These are phyloP conservation scores for Xenopus tropicalis DNA, from an alignment of 2,113 vertebrate species.

Conservation along the genomic window DNA sequence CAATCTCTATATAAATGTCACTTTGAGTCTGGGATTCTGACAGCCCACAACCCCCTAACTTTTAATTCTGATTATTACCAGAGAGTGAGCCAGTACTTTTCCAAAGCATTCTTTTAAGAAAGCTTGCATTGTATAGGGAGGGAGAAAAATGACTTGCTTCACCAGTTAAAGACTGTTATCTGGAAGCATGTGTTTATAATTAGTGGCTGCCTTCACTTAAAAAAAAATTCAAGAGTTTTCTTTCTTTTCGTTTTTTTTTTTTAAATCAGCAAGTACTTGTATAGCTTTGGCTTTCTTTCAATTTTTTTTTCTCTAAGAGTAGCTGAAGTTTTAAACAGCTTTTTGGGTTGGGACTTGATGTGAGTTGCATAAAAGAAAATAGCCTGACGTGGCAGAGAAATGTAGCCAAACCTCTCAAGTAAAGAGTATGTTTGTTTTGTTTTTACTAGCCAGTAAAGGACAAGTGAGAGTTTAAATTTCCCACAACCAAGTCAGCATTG, in stretches of 20 bases:
- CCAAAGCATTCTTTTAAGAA: conserved; percentile 54
- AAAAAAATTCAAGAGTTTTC: conserved; percentile 58
- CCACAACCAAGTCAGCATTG: conserved; percentile 54
- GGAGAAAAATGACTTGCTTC: conserved; percentile 51
- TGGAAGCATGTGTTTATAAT: conserved; percentile 72
- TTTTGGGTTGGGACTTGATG: conserved; percentile 8
- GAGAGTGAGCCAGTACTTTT: conserved; percentile 46
- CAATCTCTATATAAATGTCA: conserved; percentile 58
- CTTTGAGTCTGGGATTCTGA: conserved; percentile 50
- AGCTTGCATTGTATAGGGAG: conserved; percentile 52
- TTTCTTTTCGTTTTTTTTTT: conserved; percentile 47
- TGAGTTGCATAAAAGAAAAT: conserved; percentile 13
- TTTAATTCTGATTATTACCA: conserved; percentile 60
- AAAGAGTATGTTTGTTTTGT: conserved; percentile 6
- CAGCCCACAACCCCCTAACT: conserved; percentile 42
- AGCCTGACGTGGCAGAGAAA: not conserved
- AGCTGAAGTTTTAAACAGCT: conserved; percentile 21
- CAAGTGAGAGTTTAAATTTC: conserved; percentile 59
- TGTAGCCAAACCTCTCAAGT: conserved; percentile 16
- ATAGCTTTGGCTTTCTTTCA: conserved; percentile 56
- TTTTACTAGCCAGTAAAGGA: conserved; percentile 33
- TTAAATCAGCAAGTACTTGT: not conserved
- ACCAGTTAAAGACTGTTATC: conserved; percentile 64
- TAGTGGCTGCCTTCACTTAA: conserved; percentile 65
- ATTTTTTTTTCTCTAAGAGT: conserved; percentile 19